These are phyloP conservation scores for Dermochelys coriacea DNA, from an alignment of 2,797 vertebrate species.

Conservation along the genomic window DNA sequence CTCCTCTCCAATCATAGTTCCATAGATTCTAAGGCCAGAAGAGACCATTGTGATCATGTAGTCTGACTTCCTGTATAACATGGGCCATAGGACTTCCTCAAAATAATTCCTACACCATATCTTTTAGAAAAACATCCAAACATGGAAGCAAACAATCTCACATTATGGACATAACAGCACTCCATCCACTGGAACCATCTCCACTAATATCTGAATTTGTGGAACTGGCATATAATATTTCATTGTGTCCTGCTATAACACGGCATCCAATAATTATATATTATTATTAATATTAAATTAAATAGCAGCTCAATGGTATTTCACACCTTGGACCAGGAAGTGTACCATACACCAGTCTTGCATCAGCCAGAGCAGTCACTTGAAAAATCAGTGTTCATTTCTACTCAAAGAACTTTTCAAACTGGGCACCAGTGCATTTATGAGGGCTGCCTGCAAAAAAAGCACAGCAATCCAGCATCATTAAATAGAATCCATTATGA, in stretches of 20 bases:
- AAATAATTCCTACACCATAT: not conserved
- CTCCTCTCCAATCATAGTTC: not conserved
- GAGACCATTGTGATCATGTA: not conserved
- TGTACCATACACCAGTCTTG: constrained; percentile 22
- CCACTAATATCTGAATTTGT: not conserved
- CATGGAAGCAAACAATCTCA: not conserved
- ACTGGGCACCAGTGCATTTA: constrained; percentile 56
- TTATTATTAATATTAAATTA: not conserved
- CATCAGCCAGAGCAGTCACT: constrained; percentile 32
- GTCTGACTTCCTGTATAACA: not conserved
- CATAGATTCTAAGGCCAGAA: not conserved
- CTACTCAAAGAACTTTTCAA: constrained; percentile 67
- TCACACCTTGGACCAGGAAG: not conserved
- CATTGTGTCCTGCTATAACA: not conserved
- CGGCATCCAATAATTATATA: not conserved
- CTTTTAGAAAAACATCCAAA: no score
- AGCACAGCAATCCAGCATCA: not conserved
- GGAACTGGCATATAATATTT: not conserved
- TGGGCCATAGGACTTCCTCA: not conserved
- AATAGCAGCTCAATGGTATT: not conserved
- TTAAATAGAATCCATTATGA: not conserved
- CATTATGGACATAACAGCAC: not conserved
- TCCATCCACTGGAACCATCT: no score
- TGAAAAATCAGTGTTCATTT: constrained; percentile 59
- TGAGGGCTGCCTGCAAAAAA: not conserved